Evolutionary conservation across 2,797 vertebrate species (phyloP).

Genomic region (Trachops cirrhosus): DNA sequence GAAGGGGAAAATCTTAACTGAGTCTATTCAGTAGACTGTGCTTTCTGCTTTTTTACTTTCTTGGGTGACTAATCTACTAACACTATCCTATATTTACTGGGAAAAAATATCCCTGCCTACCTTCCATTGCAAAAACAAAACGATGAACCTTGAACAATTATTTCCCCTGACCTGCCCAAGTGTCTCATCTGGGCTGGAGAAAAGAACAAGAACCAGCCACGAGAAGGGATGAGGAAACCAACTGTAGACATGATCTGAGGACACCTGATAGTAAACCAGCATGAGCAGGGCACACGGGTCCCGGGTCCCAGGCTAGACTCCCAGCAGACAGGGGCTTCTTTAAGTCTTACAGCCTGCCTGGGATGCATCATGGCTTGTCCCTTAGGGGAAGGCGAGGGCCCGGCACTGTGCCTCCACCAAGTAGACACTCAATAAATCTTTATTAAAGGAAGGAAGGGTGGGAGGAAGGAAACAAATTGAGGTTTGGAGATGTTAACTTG

Average conservation of each 20-base stretch:
- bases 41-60: slow-evolving; percentile 63
- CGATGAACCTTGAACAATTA: neutral
- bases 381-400: neutral
- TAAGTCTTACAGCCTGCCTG: neutral
- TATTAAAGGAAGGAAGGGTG: neutral
- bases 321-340: neutral
- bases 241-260: neutral
- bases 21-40: neutral
- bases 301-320: neutral
- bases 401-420: neutral
- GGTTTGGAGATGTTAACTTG: neutral
- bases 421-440: neutral
- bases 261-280: neutral
- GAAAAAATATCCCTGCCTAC: neutral
- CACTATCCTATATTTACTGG: slow-evolving; percentile 28
- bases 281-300: neutral
- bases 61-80: slow-evolving; percentile 61
- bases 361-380: neutral
- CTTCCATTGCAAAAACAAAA: slow-evolving; percentile 10
- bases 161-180: neutral
- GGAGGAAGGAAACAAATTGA: neutral
- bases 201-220: neutral
- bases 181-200: neutral
- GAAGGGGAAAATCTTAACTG: slow-evolving; percentile 32
- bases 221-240: neutral